Conservation (phyloP, 2,797 vertebrate genomes). For the Sebastes alutus region DNA sequence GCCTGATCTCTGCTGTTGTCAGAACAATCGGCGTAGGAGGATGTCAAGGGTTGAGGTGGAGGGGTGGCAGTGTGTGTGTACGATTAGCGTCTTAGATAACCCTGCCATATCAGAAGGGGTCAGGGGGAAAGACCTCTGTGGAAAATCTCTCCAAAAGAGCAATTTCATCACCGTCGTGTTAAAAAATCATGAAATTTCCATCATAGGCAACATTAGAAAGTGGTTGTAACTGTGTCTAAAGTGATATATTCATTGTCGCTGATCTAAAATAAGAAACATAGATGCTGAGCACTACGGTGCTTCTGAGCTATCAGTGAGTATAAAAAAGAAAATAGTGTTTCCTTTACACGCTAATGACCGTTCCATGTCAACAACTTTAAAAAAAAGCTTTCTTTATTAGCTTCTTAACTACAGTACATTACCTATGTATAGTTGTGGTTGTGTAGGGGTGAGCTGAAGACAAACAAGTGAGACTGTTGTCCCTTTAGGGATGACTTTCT, state of each 20-base stretch:
- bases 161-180: neutral
- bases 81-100: constrained; percentile 65
- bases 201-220: neutral
- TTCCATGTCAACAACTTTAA: neutral
- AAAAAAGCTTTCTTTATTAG: neutral
- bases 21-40: constrained; percentile 31
- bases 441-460: neutral
- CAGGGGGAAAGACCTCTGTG: constrained; percentile 26
- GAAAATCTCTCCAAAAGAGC: constrained; percentile 19
- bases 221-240: neutral
- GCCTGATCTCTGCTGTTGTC: constrained; percentile 42
- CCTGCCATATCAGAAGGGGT: constrained; percentile 56
- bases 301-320: neutral
- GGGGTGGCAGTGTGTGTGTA: constrained; percentile 32
- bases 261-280: neutral
- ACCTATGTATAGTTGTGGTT: constrained; percentile 4
- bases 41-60: constrained; percentile 49
- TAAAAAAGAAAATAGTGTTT: neutral
- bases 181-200: neutral
- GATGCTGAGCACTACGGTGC: neutral
- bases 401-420: neutral
- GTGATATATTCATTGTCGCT: neutral
- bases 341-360: neutral
- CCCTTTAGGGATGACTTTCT: neutral
- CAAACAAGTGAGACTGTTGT: constrained; percentile 36